Percentiles rank a stretch among this genome's conserved stretches.
phyloP scores from a whole-genome alignment of 2,113 vertebrate species.

The Scartelaos histophorus region DNA sequence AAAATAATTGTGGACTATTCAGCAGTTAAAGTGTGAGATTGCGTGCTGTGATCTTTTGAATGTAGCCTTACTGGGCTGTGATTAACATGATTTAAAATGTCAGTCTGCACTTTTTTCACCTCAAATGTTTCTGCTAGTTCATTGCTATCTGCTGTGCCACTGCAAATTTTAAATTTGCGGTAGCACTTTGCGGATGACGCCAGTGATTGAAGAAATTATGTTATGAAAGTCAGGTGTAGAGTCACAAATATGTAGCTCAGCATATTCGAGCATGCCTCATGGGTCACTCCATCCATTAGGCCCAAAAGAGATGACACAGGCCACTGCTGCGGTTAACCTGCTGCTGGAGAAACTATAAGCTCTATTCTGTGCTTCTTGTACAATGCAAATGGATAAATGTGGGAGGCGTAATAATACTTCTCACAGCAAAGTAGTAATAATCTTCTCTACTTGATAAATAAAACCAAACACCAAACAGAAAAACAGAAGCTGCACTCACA shows the following conservation, averaged over 20 bases:
- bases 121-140: slow-evolving; percentile 9
- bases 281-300: slow-evolving; percentile 16
- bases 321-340: background rate
- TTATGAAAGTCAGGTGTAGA: slow-evolving; percentile 1
- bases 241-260: slow-evolving; percentile 30
- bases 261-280: slow-evolving; percentile 26
- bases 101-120: no score
- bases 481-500: slow-evolving; percentile 22
- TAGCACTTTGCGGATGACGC: background rate
- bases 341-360: background rate
- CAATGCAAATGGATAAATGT: background rate
- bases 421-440: background rate
- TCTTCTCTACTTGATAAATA: background rate
- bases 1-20: no score
- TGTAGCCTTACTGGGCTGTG: no score
- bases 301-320: slow-evolving; percentile 21
- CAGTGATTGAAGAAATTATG: background rate
- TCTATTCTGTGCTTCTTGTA: background rate
- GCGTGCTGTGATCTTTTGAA: no score
- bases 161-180: slow-evolving; percentile 1
- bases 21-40: no score
- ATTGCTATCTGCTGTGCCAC: no score
- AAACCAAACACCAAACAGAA: slow-evolving; percentile 6
- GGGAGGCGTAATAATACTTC: background rate
- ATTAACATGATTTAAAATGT: no score